Conservation (phyloP, 2,797 vertebrate genomes). For the Champsocephalus esox region DNA sequence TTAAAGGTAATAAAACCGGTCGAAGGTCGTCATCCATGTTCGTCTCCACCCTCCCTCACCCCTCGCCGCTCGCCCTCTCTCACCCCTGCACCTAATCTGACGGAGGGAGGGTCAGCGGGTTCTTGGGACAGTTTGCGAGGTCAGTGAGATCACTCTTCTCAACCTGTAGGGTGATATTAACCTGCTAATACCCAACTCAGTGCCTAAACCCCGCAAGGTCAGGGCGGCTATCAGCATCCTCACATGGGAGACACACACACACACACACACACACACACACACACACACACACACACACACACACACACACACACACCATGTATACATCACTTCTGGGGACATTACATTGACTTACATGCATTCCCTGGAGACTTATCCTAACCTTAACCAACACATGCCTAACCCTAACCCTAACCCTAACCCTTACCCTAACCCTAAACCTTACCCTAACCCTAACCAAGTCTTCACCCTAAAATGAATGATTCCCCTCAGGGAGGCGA, state of each 20-base stretch:
- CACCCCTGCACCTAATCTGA: slow-evolving; percentile 52
- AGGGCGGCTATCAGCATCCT: slow-evolving; percentile 29
- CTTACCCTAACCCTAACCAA: no score
- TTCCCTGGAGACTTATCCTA: no score
- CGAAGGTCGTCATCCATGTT: slow-evolving; percentile 38
- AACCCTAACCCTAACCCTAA: no score
- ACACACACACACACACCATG: no score
- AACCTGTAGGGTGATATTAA: slow-evolving; percentile 59
- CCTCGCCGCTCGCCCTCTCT: neutral
- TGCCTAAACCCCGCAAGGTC: slow-evolving; percentile 67
- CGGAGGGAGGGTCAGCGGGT: slow-evolving; percentile 57
- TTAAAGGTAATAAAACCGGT: slow-evolving; percentile 30
- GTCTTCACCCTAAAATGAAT: no score
- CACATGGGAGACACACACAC: slow-evolving; percentile 11
- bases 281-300: neutral
- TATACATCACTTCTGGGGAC: no score
- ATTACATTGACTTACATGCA: no score
- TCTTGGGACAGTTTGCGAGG: slow-evolving; percentile 57
- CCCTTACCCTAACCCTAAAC: no score
- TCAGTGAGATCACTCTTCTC: slow-evolving; percentile 50
- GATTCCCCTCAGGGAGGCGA: no score
- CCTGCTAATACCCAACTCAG: slow-evolving; percentile 54
- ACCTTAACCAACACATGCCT: no score
- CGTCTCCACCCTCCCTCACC: neutral
- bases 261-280: neutral